These are phyloP conservation scores for Columba guinea DNA, from an alignment of 2,797 vertebrate genomes.

Conservation along the genomic window DNA sequence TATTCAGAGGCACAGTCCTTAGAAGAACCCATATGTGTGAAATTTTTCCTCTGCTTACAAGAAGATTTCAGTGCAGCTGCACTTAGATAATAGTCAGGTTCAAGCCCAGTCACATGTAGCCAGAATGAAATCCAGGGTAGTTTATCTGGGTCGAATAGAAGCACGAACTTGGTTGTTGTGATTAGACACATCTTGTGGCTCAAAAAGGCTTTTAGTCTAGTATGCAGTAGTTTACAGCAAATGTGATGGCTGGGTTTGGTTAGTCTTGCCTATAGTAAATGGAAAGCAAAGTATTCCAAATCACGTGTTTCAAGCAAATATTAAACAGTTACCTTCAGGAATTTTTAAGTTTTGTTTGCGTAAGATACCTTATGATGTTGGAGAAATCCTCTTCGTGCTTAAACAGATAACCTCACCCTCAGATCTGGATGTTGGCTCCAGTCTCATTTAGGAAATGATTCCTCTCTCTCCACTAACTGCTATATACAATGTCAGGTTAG, in stretches of 20 bases:
- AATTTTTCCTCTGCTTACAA: neutral
- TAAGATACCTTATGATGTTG: conserved; percentile 32
- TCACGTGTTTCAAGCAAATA: conserved; percentile 25
- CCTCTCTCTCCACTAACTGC: neutral
- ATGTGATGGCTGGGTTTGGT: neutral
- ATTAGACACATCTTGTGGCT: neutral
- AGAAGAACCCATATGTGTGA: neutral
- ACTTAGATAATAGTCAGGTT: neutral
- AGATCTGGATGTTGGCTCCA: neutral
- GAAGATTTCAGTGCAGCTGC: neutral
- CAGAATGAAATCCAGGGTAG: neutral
- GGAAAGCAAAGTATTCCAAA: conserved; percentile 26
- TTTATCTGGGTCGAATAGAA: neutral
- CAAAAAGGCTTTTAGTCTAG: neutral
- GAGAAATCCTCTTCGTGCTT: conserved; percentile 42
- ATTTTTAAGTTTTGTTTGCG: neutral
- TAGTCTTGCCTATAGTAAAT: conserved; percentile 32
- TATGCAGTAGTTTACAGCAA: neutral
- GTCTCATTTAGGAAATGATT: neutral
- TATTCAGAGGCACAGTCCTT: neutral
- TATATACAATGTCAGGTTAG: neutral
- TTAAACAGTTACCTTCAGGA: conserved; percentile 46
- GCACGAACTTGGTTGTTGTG: neutral
- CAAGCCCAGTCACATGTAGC: neutral
- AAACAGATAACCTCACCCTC: conserved; percentile 2